Evolutionary conservation across 2,797 vertebrate genomes (phyloP).

Genomic region (Syngnathus rostellatus): DNA sequence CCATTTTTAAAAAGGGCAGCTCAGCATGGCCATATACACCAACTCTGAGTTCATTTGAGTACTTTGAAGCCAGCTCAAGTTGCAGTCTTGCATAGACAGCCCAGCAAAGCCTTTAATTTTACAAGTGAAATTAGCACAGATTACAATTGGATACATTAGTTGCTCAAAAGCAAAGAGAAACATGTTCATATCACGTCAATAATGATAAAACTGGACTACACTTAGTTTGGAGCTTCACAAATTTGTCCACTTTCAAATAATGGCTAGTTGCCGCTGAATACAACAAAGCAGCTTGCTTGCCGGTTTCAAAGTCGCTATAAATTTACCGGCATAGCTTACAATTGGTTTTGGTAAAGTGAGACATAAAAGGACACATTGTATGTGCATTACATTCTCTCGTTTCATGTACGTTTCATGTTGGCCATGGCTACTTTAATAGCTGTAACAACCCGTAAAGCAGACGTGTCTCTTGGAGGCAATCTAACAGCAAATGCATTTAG

Average conservation of each 20-base stretch:
- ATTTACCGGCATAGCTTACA: neutral
- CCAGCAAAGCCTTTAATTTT: neutral
- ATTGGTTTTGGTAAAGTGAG: neutral
- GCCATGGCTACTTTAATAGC: neutral
- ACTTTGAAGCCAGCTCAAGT: slow-evolving; percentile 41
- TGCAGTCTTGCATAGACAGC: slow-evolving; percentile 13
- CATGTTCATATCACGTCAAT: neutral
- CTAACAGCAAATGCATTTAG: neutral
- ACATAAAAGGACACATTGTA: neutral
- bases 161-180: neutral
- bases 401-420: neutral
- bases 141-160: neutral
- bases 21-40: slow-evolving; percentile 34
- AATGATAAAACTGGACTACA: neutral
- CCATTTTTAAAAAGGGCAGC: slow-evolving; percentile 19
- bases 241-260: neutral
- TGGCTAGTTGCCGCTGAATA: neutral
- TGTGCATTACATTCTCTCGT: neutral
- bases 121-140: neutral
- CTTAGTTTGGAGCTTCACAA: neutral
- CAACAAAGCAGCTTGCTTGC: neutral
- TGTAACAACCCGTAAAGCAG: slow-evolving; percentile 1
- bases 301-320: neutral
- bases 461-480: neutral
- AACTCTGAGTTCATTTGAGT: slow-evolving; percentile 12